Conservation (phyloP, 2,888 invertebrate species). For the Drosophila meridionalis region DNA sequence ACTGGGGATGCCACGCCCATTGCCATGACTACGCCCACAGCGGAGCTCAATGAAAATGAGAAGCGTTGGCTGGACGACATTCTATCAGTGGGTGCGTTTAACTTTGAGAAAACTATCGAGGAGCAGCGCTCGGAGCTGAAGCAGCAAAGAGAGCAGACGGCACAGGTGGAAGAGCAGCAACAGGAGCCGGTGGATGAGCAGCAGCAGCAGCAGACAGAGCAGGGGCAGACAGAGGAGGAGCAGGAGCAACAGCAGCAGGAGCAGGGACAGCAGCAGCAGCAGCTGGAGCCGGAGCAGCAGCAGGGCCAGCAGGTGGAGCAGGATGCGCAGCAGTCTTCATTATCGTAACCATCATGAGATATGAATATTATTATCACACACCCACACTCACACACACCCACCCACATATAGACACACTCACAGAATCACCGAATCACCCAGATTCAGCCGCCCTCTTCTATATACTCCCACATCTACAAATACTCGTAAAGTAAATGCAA, state of each 20-base stretch:
- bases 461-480: conserved; percentile 23
- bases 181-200: conserved; percentile 15
- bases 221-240: conserved; percentile 1
- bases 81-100: conserved; percentile 82
- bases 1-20: conserved; percentile 8
- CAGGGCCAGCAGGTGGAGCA: neutral
- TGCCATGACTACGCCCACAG: conserved; percentile 43
- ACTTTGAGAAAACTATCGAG: conserved; percentile 76
- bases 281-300: neutral
- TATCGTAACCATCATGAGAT: conserved; percentile 54
- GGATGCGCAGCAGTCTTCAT: conserved; percentile 36
- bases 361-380: conserved; percentile 56
- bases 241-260: neutral
- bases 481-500: conserved; percentile 70
- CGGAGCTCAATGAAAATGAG: conserved; percentile 79
- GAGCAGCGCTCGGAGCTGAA: conserved; percentile 49
- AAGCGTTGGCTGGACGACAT: conserved; percentile 83
- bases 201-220: neutral
- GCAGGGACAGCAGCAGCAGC: neutral
- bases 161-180: conserved; percentile 18
- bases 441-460: neutral
- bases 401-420: neutral
- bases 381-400: conserved; percentile 9
- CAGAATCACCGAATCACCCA: neutral
- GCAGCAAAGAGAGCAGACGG: conserved; percentile 21